These are phyloP conservation scores for Epinotia ramella DNA, from an alignment of 2,888 invertebrate genomes.

Conservation along the genomic window DNA sequence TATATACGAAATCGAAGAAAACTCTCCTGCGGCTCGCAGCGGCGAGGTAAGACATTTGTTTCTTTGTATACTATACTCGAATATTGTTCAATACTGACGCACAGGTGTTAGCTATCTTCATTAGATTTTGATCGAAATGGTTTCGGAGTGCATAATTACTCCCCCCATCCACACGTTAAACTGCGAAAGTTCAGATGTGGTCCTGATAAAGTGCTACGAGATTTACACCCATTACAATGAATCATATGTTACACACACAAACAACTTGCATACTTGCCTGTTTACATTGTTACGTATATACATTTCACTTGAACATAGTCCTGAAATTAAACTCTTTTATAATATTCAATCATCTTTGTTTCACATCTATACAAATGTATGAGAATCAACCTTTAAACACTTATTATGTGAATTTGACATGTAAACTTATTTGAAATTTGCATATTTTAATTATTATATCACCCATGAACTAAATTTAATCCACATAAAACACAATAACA, in stretches of 20 bases:
- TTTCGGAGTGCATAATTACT: conserved; percentile 23
- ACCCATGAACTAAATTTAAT: too few relatives aligned
- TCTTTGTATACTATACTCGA: conserved; percentile 28
- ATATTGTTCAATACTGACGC: conserved; percentile 18
- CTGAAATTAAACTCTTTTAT: neutral
- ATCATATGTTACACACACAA: conserved; percentile 45
- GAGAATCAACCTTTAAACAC: neutral
- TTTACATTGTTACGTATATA: conserved; percentile 22
- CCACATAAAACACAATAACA: too few relatives aligned
- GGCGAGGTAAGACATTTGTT: conserved; percentile 89
- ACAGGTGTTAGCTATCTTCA: conserved; percentile 32
- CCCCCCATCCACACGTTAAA: conserved; percentile 13
- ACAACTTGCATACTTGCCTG: conserved; percentile 28
- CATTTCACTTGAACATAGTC: conserved; percentile 21
- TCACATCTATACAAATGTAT: neutral
- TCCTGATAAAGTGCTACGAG: conserved; percentile 17
- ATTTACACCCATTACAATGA: conserved; percentile 34
- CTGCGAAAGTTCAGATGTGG: conserved; percentile 17
- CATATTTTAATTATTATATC: too few relatives aligned
- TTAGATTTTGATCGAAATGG: conserved; percentile 11
- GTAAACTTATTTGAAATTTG: too few relatives aligned
- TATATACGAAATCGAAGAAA: conserved; percentile 96
- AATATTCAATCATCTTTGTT: neutral
- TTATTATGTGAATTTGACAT: too few relatives aligned
- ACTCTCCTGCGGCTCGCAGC: conserved; percentile 96